Evolutionary conservation across 1,140 invertebrate species (phyloP), one percentile per base, ranked within the genome.

Genomic region (Dryas iulia): DNA sequence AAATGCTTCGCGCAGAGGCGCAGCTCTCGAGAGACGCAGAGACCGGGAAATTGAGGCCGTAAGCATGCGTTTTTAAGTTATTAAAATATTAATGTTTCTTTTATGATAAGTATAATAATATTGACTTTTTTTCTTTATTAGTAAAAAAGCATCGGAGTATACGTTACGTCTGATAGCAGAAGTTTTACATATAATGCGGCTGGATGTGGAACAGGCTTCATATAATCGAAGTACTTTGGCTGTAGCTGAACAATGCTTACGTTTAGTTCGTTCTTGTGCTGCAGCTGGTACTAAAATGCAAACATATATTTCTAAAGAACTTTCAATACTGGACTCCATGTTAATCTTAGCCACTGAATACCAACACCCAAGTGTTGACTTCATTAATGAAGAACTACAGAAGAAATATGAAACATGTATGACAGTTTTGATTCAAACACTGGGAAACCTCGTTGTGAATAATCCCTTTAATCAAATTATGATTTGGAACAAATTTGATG

Each of bases 381-480:
- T 91, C 14, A 30, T 88, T 6, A 91, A 91, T 74, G 87, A 92
- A 69, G 90, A 92, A 72, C 56, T 92, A 25, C 84, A 89, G 26
- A 91, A 91, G 53, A 91, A 92, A 78, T 92, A 87, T 81, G 90
- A 92, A 61, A 86, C 83, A 0, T 92, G 92, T 66, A 92, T 92
- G 90, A 87, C 86, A 47, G 86, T 92, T 8, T 81, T 92, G 1
- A 83, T 92, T 33, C 92, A 92, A 76, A 92, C 89, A 5, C 72
- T 92, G 54, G 92, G 92, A 24, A 92, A 92, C 64, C 72, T 92
- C 60, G 92, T 92, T 18, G 92, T 92, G 1, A 92, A 92, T 54
- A 92, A 92, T 78, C 91, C 92, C 1, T 92, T 92, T 53, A 92
- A 92, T 66, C 92, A 92, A 78, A 92, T 91, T 4, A 92, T 92